Percentiles rank a stretch among this genome's conserved stretches.
Conservation (phyloP, 2,113 vertebrate species). For the Clinocottus analis region DNA sequence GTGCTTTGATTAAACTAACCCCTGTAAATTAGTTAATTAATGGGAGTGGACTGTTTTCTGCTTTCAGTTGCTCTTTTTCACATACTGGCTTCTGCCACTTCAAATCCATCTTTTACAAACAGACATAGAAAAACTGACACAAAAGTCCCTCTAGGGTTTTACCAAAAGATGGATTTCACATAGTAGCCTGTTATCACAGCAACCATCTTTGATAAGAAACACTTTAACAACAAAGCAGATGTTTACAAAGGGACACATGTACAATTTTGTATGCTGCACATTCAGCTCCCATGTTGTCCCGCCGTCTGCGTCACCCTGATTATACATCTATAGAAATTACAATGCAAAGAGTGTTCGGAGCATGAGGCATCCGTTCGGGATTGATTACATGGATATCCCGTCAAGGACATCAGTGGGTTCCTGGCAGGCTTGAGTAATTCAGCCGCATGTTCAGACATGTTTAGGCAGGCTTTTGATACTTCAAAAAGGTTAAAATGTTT, state of each 20-base stretch:
- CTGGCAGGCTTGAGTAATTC: constrained; percentile 64
- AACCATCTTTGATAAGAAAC: constrained; percentile 44
- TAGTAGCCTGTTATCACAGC: constrained; percentile 40
- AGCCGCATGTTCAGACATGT: constrained; percentile 66
- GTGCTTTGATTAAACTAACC: not conserved
- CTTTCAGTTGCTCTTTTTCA: not conserved
- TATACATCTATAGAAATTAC: constrained; percentile 61
- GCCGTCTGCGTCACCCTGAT: constrained; percentile 49
- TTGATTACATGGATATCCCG: constrained; percentile 74
- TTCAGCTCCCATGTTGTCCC: constrained; percentile 39
- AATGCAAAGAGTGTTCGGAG: constrained; percentile 51
- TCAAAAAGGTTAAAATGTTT: constrained; percentile 73
- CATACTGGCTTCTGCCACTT: not conserved
- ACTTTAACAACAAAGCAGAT: constrained; percentile 53
- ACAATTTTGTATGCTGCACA: constrained; percentile 40
- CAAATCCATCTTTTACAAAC: constrained; percentile 17
- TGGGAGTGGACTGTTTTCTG: not conserved
- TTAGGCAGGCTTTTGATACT: constrained; percentile 67
- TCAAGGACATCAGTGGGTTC: constrained; percentile 65
- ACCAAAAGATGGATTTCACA: constrained; percentile 50
- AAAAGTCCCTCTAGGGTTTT: constrained; percentile 50
- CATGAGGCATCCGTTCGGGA: constrained; percentile 49
- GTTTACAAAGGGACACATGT: constrained; percentile 50
- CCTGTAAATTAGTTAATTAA: not conserved
- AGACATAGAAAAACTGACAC: constrained; percentile 13